Base-by-base conservation (phyloP, 2,888 invertebrate species). In the Agonopterix arenella region DNA sequence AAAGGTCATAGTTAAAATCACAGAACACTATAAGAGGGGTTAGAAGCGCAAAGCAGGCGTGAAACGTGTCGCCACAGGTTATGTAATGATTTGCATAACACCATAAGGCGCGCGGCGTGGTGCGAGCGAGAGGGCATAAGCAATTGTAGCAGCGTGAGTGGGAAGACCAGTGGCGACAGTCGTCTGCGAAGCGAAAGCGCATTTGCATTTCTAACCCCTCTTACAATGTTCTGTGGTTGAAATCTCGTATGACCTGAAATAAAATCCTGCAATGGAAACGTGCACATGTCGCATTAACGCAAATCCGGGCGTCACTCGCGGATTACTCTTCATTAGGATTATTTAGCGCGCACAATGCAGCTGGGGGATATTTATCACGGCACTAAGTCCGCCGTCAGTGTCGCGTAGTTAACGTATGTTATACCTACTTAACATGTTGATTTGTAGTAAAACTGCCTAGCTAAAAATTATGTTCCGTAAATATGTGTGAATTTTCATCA, bases 311-410 rank as follows among this genome's bases (percentile, higher is more conserved):
- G 57, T 61, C 61, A 53, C 57, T 49, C 58, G 60, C 57, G 68
- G 73, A 75, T 80, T 74, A 79, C 64, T 76, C 75, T 71, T 70
- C 73, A 74, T 80, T 82, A 73, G 55, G 47, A 52, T 49, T 52
- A 47, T 47, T 46, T n/a, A 36, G 36, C 36, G 45, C 45, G 46
- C 28, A 28, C 28, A 28, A 7, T 28, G 7, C 28, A 28, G 52
- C 54, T 47, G 54, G 52, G 46, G 49, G 51, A 52, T 44, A 50
- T 54, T 52, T 46, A 45, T 54, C 52, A 48, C 48, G 37, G 51
- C 46, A 47, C 44, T 54, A 54, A 54, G 52, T 52, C 49, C 44
- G 47, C 54, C 54, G 40, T 10, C 40, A 40, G 40, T 40, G 40
- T 40, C n/a, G 3, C 40, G 9, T n/a, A n/a, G n/a, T n/a, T n/a